These are phyloP conservation scores for Bambusicola thoracicus DNA, from an alignment of 2,113 vertebrate genomes.

Conservation along the genomic window DNA sequence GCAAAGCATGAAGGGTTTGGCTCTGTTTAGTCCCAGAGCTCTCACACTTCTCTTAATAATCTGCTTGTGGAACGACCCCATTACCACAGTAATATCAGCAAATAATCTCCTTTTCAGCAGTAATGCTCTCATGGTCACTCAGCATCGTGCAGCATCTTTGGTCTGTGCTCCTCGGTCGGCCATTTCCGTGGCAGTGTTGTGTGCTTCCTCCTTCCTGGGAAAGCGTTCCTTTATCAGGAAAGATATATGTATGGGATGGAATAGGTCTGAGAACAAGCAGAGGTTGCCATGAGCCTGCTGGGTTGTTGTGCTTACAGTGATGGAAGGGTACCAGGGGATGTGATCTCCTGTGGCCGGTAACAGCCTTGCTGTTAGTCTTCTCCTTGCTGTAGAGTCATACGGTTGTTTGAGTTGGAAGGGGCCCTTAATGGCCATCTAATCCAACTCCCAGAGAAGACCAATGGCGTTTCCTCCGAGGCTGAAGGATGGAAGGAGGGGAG, in stretches of 20 bases:
- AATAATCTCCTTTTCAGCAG: neutral
- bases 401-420: no score
- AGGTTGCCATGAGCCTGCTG: neutral
- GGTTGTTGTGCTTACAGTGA: fast-evolving
- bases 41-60: neutral
- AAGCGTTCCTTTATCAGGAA: neutral
- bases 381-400: no score
- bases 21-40: fast-evolving
- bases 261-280: neutral
- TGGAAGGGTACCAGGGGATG: neutral
- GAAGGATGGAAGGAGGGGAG: neutral
- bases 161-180: fast-evolving
- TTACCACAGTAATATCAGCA: fast-evolving
- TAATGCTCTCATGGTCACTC: neutral
- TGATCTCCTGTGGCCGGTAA: neutral
- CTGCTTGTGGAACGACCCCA: neutral
- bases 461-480: neutral
- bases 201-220: neutral
- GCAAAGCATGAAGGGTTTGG: neutral
- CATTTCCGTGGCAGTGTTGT: neutral
- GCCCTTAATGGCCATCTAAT: no score
- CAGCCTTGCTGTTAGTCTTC: neutral
- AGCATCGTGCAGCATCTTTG: neutral
- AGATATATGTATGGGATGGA: neutral
- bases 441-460: neutral